Evolutionary conservation across 2,113 vertebrate genomes (phyloP), one percentile per base, ranked within the genome.

Genomic region (Crotophaga sulcirostris): DNA sequence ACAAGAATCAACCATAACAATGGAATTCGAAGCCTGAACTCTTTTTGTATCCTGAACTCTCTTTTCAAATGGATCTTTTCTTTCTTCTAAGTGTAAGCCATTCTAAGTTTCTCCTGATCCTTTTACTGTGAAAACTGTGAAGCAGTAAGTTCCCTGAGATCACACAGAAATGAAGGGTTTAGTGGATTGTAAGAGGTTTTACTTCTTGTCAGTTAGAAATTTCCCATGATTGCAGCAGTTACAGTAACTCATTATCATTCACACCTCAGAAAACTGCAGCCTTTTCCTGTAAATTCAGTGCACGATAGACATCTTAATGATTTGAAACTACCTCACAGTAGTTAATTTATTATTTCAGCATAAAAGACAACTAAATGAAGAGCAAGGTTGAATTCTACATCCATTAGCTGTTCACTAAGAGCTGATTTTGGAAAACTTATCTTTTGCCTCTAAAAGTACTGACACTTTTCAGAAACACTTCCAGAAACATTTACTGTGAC

Each of bases 291-390:
- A 51, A 93, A 74, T 68, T 75, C 49, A 84, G n/a, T 34, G 21
- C 34, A 25, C 17, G 14, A 58, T 20, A 34, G 2, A 49, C 5
- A 59, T 52, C 33, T 63, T 16, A 83, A 38, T 47, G n/a, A 68
- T 38, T 4, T 81, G 16, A 81, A 73, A 33, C 4, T 5, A 44
- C 21, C 25, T 72, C 38, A 55, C 83, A 90, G 6, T 9, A 81
- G 9, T 55, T 36, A 15, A 29, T 90, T 90, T 90, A 82, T 70
- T 93, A 87, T 80, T 94, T 87, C 66, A 92, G n/a, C 47, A 87
- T 26, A 85, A 75, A 92, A 83, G 11, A 40, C 34, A 78, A 29
- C 83, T 6, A 84, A 83, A 90, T 63, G 13, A 56, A 73, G 14
- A 75, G n/a, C n/a, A 62, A 93, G 94, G 54, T 66, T 7, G 58